Evolutionary conservation across 2,888 invertebrate genomes (phyloP).

Genomic region (Pseudeuparius sepicola): DNA sequence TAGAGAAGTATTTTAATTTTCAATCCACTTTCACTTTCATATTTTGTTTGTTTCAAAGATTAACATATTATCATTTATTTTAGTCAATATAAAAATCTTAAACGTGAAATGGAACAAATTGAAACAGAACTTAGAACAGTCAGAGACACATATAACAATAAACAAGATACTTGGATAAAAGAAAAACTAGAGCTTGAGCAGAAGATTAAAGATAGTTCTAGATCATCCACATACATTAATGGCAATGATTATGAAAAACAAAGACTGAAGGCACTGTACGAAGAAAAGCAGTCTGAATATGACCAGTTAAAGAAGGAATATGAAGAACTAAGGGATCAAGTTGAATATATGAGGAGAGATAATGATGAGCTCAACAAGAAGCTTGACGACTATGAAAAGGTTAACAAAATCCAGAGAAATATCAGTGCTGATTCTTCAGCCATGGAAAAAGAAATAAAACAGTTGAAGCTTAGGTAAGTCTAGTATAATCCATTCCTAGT

Average conservation of each 20-base stretch:
- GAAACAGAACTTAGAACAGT: constrained; percentile 55
- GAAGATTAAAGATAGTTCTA: constrained; percentile 38
- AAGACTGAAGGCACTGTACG: constrained; percentile 57
- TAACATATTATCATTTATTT: constrained; percentile 19
- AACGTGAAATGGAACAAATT: constrained; percentile 51
- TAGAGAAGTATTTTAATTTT: constrained; percentile 49
- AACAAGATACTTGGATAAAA: constrained; percentile 61
- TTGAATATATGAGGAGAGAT: constrained; percentile 61
- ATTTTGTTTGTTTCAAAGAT: no score
- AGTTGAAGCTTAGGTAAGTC: constrained; percentile 50
- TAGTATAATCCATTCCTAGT: neutral
- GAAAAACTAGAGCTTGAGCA: constrained; percentile 60
- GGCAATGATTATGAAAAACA: constrained; percentile 50
- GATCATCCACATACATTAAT: constrained; percentile 16
- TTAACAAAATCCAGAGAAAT: constrained; percentile 71
- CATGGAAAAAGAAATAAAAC: constrained; percentile 65
- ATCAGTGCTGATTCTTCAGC: constrained; percentile 66
- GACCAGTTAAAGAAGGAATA: constrained; percentile 59
- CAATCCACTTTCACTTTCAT: no score
- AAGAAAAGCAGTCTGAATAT: constrained; percentile 66
- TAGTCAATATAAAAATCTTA: constrained; percentile 52
- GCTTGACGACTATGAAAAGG: constrained; percentile 75
- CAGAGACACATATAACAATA: constrained; percentile 52
- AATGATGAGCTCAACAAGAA: constrained; percentile 72
- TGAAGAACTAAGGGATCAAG: constrained; percentile 57